Evolutionary conservation across 2,888 invertebrate species (phyloP).

Genomic region (Tenthredo mesomela): DNA sequence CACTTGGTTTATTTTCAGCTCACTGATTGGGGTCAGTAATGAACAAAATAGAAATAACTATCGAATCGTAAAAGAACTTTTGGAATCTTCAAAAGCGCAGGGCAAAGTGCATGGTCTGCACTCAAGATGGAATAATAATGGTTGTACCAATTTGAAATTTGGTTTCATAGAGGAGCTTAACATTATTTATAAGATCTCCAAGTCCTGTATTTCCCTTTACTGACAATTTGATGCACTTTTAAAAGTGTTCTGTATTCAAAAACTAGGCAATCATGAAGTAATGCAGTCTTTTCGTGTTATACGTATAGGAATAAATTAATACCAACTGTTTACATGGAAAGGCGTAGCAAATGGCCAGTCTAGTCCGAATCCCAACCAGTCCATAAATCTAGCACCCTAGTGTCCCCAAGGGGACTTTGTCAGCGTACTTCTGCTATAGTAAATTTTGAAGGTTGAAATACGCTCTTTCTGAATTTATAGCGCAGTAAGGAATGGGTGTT

Average conservation of each 20-base stretch:
- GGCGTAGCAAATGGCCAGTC: neutral
- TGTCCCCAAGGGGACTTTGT: conserved; percentile 2
- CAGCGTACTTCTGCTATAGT: conserved; percentile 2
- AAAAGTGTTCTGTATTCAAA: neutral
- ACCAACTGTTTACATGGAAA: neutral
- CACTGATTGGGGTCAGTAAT: neutral
- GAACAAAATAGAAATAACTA: neutral
- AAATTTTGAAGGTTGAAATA: conserved; percentile 7
- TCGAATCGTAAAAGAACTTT: neutral
- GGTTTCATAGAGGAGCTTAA: neutral
- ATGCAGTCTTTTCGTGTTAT: neutral
- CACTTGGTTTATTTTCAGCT: neutral
- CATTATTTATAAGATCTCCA: neutral
- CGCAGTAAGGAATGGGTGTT: neutral
- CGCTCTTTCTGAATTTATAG: neutral
- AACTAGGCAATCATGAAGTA: neutral
- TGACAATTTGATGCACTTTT: neutral
- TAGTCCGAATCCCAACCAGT: neutral
- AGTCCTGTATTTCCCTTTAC: too few relatives aligned
- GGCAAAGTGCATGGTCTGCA: too few relatives aligned
- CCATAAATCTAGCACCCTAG: neutral
- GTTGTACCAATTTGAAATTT: too few relatives aligned
- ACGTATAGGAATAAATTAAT: neutral
- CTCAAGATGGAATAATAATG: too few relatives aligned
- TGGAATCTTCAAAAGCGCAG: too few relatives aligned